A percentile compares a stretch with the other conserved stretches of the same genome.
These are phyloP conservation scores for Drosophila tripunctata DNA, from an alignment of 2,888 invertebrate genomes.

Conservation along the genomic window DNA sequence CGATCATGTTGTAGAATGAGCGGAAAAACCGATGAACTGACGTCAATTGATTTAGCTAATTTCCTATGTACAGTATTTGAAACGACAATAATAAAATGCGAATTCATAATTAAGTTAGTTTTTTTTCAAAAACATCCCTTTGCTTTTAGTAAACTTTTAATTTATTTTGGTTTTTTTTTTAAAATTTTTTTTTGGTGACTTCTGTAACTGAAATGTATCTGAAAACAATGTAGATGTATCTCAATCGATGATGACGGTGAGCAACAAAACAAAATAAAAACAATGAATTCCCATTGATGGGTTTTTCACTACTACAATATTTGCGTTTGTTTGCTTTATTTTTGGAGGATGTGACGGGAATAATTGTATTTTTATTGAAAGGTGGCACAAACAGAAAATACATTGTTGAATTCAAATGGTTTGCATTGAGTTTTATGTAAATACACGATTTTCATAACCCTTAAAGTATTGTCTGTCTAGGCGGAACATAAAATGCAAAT, in stretches of 20 bases:
- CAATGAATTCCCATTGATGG: neutral
- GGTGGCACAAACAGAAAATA: neutral
- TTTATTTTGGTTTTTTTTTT: neutral
- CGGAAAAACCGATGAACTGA: constrained; percentile 13
- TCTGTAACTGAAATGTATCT: constrained; percentile 1
- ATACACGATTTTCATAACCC: neutral
- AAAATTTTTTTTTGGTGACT: neutral
- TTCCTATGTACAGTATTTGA: constrained; percentile 8
- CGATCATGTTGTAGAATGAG: neutral
- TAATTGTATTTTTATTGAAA: constrained; percentile 15
- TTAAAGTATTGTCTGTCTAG: neutral
- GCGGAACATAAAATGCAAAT: no score
- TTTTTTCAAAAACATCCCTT: constrained; percentile 22
- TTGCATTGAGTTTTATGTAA: neutral
- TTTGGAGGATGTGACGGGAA: neutral
- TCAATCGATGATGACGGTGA: neutral
- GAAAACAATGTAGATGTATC: constrained; percentile 4
- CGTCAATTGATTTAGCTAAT: constrained; percentile 36
- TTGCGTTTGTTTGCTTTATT: no score
- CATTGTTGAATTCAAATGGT: neutral
- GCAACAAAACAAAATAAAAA: neutral
- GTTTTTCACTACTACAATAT: no score
- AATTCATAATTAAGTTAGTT: constrained; percentile 45
- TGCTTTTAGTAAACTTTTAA: neutral
- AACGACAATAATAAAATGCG: constrained; percentile 1